Conservation (phyloP, 2,797 vertebrate species). For the Amblyraja radiata region DNA sequence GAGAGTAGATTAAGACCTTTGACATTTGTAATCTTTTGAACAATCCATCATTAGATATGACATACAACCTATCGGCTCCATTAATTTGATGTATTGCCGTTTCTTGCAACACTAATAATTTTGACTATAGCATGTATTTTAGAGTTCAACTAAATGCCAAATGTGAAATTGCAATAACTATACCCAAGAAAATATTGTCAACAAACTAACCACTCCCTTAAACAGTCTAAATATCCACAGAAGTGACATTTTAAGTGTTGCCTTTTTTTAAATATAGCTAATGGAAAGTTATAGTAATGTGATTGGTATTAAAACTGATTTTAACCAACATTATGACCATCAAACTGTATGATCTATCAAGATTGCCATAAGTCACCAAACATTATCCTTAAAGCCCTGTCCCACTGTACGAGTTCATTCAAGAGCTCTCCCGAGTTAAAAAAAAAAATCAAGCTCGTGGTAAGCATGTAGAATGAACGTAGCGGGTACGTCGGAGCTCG, state of each 20-base stretch:
- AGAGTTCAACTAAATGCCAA: not conserved
- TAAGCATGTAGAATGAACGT: too few species aligned
- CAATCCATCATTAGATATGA: not conserved
- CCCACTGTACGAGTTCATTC: too few species aligned
- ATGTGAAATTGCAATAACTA: slow-evolving; percentile 32
- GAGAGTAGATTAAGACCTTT: not conserved
- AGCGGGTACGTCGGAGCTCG: too few species aligned
- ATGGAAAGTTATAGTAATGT: not conserved
- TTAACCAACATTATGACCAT: not conserved
- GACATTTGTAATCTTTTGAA: not conserved
- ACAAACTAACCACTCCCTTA: not conserved
- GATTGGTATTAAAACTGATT: slow-evolving; percentile 3
- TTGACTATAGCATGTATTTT: not conserved
- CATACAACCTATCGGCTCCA: not conserved
- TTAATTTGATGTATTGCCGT: not conserved
- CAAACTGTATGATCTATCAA: slow-evolving; percentile 13
- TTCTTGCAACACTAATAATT: not conserved
- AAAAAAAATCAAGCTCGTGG: too few species aligned
- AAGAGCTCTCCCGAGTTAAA: too few species aligned
- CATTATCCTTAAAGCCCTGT: not conserved
- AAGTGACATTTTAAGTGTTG: not conserved
- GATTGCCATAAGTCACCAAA: not conserved
- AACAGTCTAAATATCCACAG: too few species aligned
- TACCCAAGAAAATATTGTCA: not conserved
- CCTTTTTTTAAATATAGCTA: not conserved